Evolutionary conservation across 1,140 invertebrate genomes (phyloP).

Genomic region (Lasioglossum baleicum): DNA sequence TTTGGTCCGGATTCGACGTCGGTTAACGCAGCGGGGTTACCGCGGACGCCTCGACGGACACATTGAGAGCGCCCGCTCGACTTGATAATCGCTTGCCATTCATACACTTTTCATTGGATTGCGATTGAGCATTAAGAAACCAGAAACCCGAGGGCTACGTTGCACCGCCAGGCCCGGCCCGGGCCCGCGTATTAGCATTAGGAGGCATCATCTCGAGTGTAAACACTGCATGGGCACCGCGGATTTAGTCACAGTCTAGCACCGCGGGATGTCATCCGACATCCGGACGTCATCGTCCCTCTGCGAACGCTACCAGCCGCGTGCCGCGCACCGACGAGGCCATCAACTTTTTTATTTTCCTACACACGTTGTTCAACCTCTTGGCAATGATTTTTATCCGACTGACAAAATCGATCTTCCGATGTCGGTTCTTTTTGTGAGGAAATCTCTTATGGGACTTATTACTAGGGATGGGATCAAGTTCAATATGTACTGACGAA

Average conservation of each 20-base stretch:
- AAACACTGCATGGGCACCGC: constrained; percentile 79
- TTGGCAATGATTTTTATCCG: neutral
- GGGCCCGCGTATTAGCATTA: constrained; percentile 78
- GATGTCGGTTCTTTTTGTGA: too few relatives aligned
- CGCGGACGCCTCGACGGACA: constrained; percentile 80
- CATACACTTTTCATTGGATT: constrained; percentile 81
- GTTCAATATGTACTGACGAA: too few relatives aligned
- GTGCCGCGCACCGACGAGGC: too few relatives aligned
- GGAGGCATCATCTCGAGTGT: constrained; percentile 81
- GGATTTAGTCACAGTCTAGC: constrained; percentile 79
- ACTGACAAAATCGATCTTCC: too few relatives aligned
- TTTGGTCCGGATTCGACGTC: constrained; percentile 75
- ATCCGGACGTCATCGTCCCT: neutral
- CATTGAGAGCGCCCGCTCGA: constrained; percentile 79
- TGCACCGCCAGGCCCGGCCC: constrained; percentile 60
- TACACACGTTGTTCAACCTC: neutral
- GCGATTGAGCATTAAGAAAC: constrained; percentile 80
- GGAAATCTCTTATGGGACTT: too few relatives aligned
- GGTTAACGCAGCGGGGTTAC: constrained; percentile 78
- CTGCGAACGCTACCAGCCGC: neutral
- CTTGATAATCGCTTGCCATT: constrained; percentile 80
- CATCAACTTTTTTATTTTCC: neutral
- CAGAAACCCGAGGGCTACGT: constrained; percentile 58
- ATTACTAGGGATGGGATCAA: too few relatives aligned
- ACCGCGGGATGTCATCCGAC: constrained; percentile 66